Percentiles rank a stretch among this genome's conserved stretches.
Evolutionary conservation across 37 sponge, comb jelly and placozoan species (phyloP).

Genomic region (Chondrilla cf. caribensis): DNA sequence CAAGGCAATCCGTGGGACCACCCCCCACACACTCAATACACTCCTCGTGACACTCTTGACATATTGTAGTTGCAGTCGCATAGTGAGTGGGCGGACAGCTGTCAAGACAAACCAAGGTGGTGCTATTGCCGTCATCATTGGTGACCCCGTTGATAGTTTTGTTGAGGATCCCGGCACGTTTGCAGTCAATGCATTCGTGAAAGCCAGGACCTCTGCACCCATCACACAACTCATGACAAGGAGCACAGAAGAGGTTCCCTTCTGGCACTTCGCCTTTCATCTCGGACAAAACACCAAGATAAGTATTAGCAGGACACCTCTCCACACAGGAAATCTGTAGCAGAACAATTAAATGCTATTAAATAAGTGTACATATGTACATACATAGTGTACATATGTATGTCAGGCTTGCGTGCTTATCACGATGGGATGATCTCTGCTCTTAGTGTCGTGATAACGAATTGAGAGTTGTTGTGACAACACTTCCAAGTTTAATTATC

Average conservation of each 20-base stretch:
- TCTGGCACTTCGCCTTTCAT: conserved; percentile 8
- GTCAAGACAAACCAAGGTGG: neutral
- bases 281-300: neutral
- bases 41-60: conserved; percentile 40
- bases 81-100: neutral
- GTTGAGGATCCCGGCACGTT: neutral
- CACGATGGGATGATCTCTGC: no score
- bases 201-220: neutral
- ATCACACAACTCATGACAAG: conserved; percentile 27
- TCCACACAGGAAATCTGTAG: conserved; percentile 23
- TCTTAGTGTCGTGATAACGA: no score
- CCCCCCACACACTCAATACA: conserved; percentile 37
- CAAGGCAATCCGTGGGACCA: conserved; percentile 13
- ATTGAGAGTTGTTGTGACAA: no score
- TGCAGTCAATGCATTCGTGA: conserved; percentile 24
- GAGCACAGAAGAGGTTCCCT: conserved; percentile 5
- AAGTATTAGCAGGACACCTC: conserved; percentile 22
- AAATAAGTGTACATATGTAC: neutral
- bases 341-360: neutral
- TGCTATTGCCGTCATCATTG: neutral
- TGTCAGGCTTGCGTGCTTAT: no score
- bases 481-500: neutral
- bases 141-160: no score
- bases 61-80: neutral
- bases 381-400: neutral